Base-by-base conservation (phyloP, 1,140 invertebrate genomes). In the Eufriesea mexicana region DNA sequence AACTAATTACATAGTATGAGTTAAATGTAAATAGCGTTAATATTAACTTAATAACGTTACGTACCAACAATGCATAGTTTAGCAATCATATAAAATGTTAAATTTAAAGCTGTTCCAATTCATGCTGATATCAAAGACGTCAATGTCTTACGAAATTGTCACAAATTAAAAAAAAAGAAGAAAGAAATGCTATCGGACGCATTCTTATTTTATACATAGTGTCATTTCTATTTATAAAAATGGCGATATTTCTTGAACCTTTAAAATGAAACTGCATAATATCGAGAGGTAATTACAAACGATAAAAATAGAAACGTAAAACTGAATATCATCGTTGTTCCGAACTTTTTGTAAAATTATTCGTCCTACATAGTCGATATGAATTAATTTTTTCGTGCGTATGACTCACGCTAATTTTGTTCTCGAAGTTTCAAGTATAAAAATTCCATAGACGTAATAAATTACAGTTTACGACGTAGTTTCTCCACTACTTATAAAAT, bases 401-500 rank as follows among this genome's bases (percentile, higher is more conserved):
- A 57, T 51, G 51, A 78, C n/a, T 25, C 57, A 54, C 51, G 42
- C 42, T 75, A 59, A 55, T 25, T 61, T 67, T 28, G 10, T 72
- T 23, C 35, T 25, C 55, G 28, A 81, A 25, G 16, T 64, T 68
- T 45, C 51, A 68, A 80, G 47, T 84, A 84, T 47, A 80, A 78
- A 84, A 81, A 72, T 66, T 81, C 55, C 35, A 70, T 74, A 79
- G 14, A n/a, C 23, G 8, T 71, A 87, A 85, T 79, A 85, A 85
- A 87, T 87, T 87, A 88, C 55, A 54, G 84, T 87, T 49, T 25
- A 77, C 51, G 35, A 79, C 16, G 28, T 83, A 81, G 82, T 28
- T 42, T 25, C 23, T 55, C n/a, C 59, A 62, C 25, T 84, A 70
- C 71, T 82, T 62, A 61, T 25, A 55, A 73, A 81, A 68, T 20